A percentile compares a stretch with the other conserved stretches of the same genome.
These are phyloP conservation scores for Ia io DNA, from an alignment of 2,113 vertebrate genomes.

Conservation along the genomic window DNA sequence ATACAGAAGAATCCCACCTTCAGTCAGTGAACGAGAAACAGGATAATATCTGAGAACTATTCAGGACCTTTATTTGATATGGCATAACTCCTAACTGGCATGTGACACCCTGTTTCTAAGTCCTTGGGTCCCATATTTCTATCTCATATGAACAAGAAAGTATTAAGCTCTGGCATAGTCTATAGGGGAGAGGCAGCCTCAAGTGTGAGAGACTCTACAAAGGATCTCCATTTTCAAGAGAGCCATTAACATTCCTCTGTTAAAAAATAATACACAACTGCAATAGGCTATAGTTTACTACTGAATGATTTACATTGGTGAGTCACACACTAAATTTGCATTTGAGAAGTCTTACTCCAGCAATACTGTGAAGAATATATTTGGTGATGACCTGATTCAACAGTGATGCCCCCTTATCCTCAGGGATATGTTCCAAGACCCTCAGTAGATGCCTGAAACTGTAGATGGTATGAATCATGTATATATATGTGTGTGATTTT, in stretches of 20 bases:
- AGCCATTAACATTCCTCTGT: background rate
- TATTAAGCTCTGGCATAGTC: background rate
- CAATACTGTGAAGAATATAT: background rate
- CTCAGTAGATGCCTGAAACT: background rate
- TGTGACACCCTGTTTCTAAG: background rate
- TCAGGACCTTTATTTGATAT: background rate
- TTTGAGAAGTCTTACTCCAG: background rate
- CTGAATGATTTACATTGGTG: background rate
- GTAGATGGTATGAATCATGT: background rate
- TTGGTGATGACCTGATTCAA: background rate
- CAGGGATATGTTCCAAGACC: background rate
- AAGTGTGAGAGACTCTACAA: background rate
- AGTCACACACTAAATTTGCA: background rate
- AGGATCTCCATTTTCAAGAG: background rate
- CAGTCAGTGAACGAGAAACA: background rate
- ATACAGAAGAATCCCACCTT: background rate
- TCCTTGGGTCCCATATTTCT: background rate
- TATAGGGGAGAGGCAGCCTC: background rate
- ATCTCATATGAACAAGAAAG: background rate
- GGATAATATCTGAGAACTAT: background rate
- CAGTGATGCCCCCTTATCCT: background rate
- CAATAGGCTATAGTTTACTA: background rate
- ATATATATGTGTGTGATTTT: too few species aligned
- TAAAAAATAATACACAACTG: background rate
- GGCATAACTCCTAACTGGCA: background rate